A percentile compares a stretch with the other conserved stretches of the same genome.
These are phyloP conservation scores for Cinara cedri DNA, from an alignment of 2,888 invertebrate genomes.

Conservation along the genomic window DNA sequence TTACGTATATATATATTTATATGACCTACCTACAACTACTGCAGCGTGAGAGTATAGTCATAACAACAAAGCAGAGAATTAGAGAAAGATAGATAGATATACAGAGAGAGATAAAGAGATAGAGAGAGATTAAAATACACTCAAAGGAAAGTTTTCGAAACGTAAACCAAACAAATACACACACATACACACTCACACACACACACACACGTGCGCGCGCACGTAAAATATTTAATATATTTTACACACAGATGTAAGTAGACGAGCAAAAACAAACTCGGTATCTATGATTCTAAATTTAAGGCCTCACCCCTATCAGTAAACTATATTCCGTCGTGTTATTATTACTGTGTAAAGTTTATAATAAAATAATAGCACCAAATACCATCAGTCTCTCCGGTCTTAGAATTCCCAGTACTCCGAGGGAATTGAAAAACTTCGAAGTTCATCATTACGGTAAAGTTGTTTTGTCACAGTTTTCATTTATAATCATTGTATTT, in stretches of 20 bases:
- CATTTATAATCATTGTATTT: not conserved
- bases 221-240: too few species aligned
- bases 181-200: not conserved
- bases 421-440: conserved; percentile 22
- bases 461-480: conserved; percentile 6
- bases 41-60: too few species aligned
- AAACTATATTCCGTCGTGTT: not conserved
- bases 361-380: not conserved
- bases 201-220: too few species aligned
- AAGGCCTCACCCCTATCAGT: too few species aligned
- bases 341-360: not conserved
- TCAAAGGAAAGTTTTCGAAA: conserved; percentile 10
- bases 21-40: not conserved
- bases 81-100: too few species aligned
- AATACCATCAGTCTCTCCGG: too few species aligned
- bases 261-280: not conserved
- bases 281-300: not conserved
- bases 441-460: not conserved
- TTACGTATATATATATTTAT: not conserved
- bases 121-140: not conserved
- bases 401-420: too few species aligned
- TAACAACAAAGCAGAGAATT: too few species aligned
- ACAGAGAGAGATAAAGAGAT: too few species aligned
- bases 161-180: not conserved
- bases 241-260: too few species aligned